Evolutionary conservation across 2,113 vertebrate species (phyloP), one percentile per base, ranked within the genome.

Genomic region (Pelvicachromis taeniatus): DNA sequence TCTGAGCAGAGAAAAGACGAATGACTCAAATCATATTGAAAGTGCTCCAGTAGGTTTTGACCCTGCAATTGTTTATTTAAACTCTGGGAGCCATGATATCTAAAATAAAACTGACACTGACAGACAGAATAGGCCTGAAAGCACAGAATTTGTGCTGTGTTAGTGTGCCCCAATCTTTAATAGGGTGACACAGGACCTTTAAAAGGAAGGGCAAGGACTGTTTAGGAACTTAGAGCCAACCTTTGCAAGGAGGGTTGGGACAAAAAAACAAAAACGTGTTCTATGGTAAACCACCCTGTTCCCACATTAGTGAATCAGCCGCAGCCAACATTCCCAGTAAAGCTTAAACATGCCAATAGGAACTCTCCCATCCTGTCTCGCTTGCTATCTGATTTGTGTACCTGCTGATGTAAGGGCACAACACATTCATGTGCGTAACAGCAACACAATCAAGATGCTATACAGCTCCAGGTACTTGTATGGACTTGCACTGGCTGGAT

Each of bases 151-250:
- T 45, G 17, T 79, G 9, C 59, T 45, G 40, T 14, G 45, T 52
- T 53, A 52, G 65, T 42, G 4, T 48, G 40, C 54, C 58, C 40
- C 13, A 52, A 84, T 26, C 58, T 80, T 23, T 58, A 48, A 35
- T 9, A 26, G 5, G 31, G 29, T 53, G 48, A 85, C 63, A 84
- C 29, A 4, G 11, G 29, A 52, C 78, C 52, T 85, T 85, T 70
- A 68, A 77, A 91, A 90, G 88, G 83, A 89, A 86, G 48, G 26
- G 7, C 56, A 77, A 35, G 56, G 78, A 80, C 80, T 26, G 75
- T 63, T 12, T 35, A 35, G 21, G 63, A 78, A 45, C 35, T 38
- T 12, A 77, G 80, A 63, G 16, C 40, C n/a, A 6, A 1, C 50
- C 12, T 26, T 81, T 31, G 19, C 48, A 58, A 7, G 21, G 7